Evolutionary conservation across 2,888 invertebrate species (phyloP).

Genomic region (Stenotaenia linearis): DNA sequence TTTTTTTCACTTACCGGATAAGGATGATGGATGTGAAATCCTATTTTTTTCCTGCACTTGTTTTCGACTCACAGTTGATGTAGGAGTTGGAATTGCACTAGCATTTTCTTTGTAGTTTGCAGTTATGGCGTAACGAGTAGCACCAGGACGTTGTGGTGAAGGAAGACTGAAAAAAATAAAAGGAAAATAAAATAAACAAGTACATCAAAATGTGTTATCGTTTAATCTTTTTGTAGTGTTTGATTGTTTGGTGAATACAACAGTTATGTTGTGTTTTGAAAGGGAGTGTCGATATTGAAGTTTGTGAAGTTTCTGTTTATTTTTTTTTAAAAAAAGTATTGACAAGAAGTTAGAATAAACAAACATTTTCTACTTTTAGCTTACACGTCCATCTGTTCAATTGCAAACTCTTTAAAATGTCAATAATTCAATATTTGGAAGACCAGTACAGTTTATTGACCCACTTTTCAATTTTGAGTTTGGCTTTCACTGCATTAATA

Average conservation of each 20-base stretch:
- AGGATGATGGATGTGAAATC: constrained; percentile 1
- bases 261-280: background rate
- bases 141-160: background rate
- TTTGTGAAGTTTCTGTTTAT: no score
- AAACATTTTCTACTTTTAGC: no score
- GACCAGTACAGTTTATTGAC: no score
- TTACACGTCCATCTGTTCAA: no score
- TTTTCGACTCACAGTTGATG: background rate
- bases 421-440: no score
- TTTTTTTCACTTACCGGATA: background rate
- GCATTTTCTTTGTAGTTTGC: background rate
- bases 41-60: constrained; percentile 24
- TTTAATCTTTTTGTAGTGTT: background rate
- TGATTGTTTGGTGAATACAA: background rate
- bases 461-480: no score
- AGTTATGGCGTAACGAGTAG: background rate
- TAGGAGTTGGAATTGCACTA: constrained; percentile 27
- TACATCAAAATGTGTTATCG: background rate
- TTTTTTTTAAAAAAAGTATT: no score
- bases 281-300: background rate
- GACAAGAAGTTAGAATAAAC: no score
- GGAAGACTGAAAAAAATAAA: background rate
- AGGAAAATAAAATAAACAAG: background rate
- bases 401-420: no score
- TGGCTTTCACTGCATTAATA: no score